These are phyloP conservation scores for Leptobrachium leishanense DNA, from an alignment of 2,113 vertebrate species.

Conservation along the genomic window DNA sequence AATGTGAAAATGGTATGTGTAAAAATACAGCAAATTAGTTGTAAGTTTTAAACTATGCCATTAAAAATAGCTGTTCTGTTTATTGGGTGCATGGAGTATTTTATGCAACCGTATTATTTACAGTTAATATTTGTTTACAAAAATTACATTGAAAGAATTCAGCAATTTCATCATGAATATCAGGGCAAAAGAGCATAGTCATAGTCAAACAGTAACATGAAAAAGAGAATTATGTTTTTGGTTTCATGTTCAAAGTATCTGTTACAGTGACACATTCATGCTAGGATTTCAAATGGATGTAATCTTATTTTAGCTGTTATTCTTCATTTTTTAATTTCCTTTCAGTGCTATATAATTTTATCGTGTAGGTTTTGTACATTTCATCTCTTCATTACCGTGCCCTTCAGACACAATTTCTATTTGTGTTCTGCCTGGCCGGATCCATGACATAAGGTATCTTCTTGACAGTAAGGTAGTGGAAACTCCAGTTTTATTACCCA, in stretches of 20 bases:
- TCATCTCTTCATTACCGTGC: constrained; percentile 52
- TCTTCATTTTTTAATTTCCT: constrained; percentile 61
- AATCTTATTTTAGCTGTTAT: constrained; percentile 50
- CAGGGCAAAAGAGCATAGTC: not conserved
- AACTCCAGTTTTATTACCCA: constrained; percentile 67
- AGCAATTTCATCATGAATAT: too few species aligned
- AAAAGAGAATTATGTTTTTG: not conserved
- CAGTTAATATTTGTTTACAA: too few species aligned
- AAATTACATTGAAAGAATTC: too few species aligned
- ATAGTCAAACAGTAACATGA: not conserved
- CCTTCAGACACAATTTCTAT: constrained; percentile 65
- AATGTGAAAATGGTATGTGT: too few species aligned
- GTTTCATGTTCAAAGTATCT: constrained; percentile 6
- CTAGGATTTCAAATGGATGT: constrained; percentile 15
- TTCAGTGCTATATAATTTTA: constrained; percentile 57
- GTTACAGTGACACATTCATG: constrained; percentile 10
- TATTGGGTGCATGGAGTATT: too few species aligned
- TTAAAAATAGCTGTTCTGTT: too few species aligned
- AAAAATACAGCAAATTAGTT: too few species aligned
- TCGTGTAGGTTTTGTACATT: constrained; percentile 53
- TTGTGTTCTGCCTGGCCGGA: constrained; percentile 65
- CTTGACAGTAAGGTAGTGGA: constrained; percentile 62
- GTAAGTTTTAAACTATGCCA: too few species aligned
- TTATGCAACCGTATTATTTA: too few species aligned
- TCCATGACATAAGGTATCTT: constrained; percentile 52